phyloP scores from a whole-genome alignment of 2,797 vertebrate genomes.

The Potorous gilbertii region DNA sequence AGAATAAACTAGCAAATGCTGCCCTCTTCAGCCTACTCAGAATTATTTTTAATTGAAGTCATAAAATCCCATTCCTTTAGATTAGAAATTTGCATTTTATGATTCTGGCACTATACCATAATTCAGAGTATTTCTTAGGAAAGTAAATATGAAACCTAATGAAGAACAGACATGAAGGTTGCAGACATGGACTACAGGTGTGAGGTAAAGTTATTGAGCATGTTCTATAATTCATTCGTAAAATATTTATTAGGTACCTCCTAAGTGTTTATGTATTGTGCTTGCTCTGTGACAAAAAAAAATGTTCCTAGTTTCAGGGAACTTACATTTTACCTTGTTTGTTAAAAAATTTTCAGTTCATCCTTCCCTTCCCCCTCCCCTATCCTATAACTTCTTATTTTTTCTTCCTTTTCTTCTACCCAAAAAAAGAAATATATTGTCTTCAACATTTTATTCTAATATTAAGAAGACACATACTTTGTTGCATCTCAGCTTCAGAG shows the following conservation, averaged over 20 bases:
- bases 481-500: no score
- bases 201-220: neutral
- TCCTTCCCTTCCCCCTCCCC: neutral
- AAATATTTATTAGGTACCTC: neutral
- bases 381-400: neutral
- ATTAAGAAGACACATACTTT: neutral
- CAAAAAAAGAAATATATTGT: neutral
- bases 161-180: neutral
- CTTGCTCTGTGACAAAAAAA: neutral
- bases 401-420: neutral
- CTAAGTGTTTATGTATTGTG: neutral
- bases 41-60: neutral
- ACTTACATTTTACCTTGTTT: neutral
- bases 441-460: neutral
- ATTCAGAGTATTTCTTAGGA: neutral
- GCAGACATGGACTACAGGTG: neutral
- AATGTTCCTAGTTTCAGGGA: neutral
- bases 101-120: neutral
- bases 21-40: conserved; percentile 53
- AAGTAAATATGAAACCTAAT: neutral
- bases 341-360: neutral
- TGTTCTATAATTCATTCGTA: neutral
- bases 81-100: conserved; percentile 1
- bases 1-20: conserved; percentile 13
- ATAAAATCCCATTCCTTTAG: neutral